Conservation (phyloP, 1,140 invertebrate species). For the Campodea augens region DNA sequence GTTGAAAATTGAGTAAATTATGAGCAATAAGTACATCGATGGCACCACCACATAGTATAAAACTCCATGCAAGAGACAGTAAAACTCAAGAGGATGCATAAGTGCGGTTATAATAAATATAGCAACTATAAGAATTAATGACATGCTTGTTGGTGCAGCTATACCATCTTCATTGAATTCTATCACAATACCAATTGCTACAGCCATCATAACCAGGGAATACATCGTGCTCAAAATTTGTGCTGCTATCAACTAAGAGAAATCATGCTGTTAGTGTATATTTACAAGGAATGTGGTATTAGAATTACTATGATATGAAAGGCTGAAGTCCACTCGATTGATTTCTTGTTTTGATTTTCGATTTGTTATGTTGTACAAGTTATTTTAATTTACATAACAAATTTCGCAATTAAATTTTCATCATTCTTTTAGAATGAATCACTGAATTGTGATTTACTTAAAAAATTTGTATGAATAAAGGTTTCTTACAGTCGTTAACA, state of each 20-base stretch:
- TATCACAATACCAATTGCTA: conserved; percentile 64
- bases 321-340: too few species aligned
- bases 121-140: conserved; percentile 40
- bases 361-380: too few species aligned
- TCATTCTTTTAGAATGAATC: background rate
- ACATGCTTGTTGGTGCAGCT: conserved; percentile 55
- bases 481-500: too few species aligned
- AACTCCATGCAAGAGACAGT: conserved; percentile 50
- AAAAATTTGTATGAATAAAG: too few species aligned
- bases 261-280: conserved; percentile 16
- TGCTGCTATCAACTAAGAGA: conserved; percentile 36
- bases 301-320: too few species aligned
- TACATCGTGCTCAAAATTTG: conserved; percentile 57
- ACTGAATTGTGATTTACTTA: too few species aligned
- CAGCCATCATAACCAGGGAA: conserved; percentile 80
- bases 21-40: conserved; percentile 81
- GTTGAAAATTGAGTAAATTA: conserved; percentile 79
- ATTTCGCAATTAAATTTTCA: background rate
- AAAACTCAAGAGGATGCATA: conserved; percentile 67
- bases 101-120: conserved; percentile 48
- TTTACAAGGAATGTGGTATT: too few species aligned
- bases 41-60: conserved; percentile 84
- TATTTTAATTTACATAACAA: too few species aligned
- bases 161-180: conserved; percentile 62
- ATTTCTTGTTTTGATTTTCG: too few species aligned